A percentile compares a stretch with the other conserved stretches of the same genome.
Evolutionary conservation across 2,888 invertebrate species (phyloP).

Genomic region (Tricholauxania praeusta): DNA sequence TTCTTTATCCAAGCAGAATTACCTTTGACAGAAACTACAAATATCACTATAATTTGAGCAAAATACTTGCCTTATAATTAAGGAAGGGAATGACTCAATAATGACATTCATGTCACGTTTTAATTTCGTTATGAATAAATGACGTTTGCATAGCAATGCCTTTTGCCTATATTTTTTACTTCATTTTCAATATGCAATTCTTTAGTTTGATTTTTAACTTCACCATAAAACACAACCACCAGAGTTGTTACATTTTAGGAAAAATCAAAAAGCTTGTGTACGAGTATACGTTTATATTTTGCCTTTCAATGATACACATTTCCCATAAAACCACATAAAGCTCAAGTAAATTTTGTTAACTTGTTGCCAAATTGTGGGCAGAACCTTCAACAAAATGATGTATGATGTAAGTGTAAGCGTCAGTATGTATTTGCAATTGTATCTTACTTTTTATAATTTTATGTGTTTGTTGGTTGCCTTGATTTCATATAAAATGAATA

Average conservation of each 20-base stretch:
- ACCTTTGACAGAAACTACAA: too few species aligned
- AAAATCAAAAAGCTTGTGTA: conserved; percentile 33
- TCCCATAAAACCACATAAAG: conserved; percentile 39
- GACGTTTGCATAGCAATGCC: too few species aligned
- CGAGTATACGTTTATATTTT: neutral
- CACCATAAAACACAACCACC: conserved; percentile 33
- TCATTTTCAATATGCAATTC: too few species aligned
- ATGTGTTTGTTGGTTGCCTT: conserved; percentile 1
- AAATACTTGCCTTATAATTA: too few species aligned
- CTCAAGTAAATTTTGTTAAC: conserved; percentile 42
- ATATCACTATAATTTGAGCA: too few species aligned
- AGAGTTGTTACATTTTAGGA: conserved; percentile 27
- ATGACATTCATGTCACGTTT: too few species aligned
- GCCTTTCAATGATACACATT: conserved; percentile 37
- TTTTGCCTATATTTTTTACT: too few species aligned
- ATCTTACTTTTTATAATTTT: neutral
- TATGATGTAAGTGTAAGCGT: neutral
- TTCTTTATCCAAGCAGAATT: too few species aligned
- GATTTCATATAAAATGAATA: conserved; percentile 15
- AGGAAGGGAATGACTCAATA: too few species aligned
- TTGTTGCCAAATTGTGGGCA: conserved; percentile 39
- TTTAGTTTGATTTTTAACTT: neutral
- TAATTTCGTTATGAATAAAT: too few species aligned
- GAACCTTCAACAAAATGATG: conserved; percentile 16
- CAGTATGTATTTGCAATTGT: neutral